Evolutionary conservation across 1,140 invertebrate genomes (phyloP).

Genomic region (Megalopta genalis): DNA sequence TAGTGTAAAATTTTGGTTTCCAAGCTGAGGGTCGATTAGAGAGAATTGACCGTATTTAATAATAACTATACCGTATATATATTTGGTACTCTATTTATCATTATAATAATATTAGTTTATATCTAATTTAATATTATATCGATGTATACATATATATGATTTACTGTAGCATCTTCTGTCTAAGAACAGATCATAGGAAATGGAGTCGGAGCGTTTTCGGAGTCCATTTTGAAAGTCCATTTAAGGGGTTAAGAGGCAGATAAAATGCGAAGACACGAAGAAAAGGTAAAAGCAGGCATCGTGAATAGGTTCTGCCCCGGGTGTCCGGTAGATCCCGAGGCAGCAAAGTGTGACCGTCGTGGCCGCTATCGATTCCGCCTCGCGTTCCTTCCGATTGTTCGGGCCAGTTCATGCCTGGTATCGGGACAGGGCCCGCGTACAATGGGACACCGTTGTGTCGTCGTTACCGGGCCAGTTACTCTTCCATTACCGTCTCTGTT

Average conservation of each 20-base stretch:
- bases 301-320: slow-evolving; percentile 21
- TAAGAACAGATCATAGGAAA: too few species aligned
- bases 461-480: slow-evolving; percentile 49
- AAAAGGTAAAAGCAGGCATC: slow-evolving; percentile 15
- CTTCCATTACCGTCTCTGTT: slow-evolving; percentile 57
- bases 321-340: slow-evolving; percentile 30
- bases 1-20: too few species aligned
- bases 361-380: slow-evolving; percentile 49
- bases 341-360: slow-evolving; percentile 59
- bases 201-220: too few species aligned
- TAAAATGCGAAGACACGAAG: not conserved
- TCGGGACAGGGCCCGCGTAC: slow-evolving; percentile 47
- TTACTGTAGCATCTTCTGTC: too few species aligned
- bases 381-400: slow-evolving; percentile 63
- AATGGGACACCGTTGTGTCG: slow-evolving; percentile 60
- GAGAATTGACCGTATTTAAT: too few species aligned
- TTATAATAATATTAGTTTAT: too few species aligned
- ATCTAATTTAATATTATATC: too few species aligned
- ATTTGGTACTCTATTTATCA: too few species aligned
- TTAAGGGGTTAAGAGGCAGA: not conserved
- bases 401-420: slow-evolving; percentile 64
- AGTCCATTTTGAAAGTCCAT: too few species aligned
- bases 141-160: too few species aligned
- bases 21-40: too few species aligned
- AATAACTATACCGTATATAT: too few species aligned